Evolutionary conservation across 1,140 invertebrate genomes (phyloP).

Genomic region (Neodiprion fabricii): DNA sequence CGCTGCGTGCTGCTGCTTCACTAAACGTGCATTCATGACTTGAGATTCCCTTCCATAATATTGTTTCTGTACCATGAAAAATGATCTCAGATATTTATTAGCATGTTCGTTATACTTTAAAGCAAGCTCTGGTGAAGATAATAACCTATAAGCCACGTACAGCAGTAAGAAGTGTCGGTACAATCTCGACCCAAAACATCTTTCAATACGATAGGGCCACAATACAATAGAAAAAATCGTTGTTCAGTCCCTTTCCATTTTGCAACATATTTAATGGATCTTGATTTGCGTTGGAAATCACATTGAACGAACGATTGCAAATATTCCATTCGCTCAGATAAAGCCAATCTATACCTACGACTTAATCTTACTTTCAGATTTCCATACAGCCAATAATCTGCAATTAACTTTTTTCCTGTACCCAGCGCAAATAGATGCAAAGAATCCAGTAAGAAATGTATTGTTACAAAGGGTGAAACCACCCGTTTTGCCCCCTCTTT

Average conservation of each 20-base stretch:
- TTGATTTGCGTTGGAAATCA: constrained; percentile 31
- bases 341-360: neutral
- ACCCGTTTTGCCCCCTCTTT: too few relatives aligned
- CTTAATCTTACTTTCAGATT: constrained; percentile 27
- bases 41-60: constrained; percentile 6
- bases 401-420: neutral
- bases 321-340: constrained; percentile 22
- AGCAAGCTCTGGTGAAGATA: neutral
- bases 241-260: constrained; percentile 34
- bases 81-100: neutral
- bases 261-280: constrained; percentile 19
- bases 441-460: constrained; percentile 24
- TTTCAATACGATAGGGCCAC: constrained; percentile 28
- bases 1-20: constrained; percentile 17
- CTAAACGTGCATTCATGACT: constrained; percentile 27
- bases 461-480: too few relatives aligned
- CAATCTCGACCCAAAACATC: constrained; percentile 15
- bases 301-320: constrained; percentile 25
- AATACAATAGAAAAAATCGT: constrained; percentile 35
- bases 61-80: neutral
- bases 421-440: constrained; percentile 28
- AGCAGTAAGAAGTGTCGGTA: constrained; percentile 32
- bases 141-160: constrained; percentile 27
- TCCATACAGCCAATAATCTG: constrained; percentile 29
- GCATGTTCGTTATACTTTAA: neutral